phyloP scores from a whole-genome alignment of 2,113 vertebrate genomes.

The Nasalis larvatus region DNA sequence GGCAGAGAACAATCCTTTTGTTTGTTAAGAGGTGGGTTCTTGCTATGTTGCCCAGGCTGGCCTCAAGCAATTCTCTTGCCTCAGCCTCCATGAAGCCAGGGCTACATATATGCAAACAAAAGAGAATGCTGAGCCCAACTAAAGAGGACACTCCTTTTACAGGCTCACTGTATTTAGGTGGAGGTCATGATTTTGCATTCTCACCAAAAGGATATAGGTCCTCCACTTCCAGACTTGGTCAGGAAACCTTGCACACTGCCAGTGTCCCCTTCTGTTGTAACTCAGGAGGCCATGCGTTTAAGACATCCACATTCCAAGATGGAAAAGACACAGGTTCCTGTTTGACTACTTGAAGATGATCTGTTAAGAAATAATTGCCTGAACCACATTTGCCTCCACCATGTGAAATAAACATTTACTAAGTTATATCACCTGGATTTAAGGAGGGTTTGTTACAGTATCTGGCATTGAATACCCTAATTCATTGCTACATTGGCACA shows the following conservation, averaged over 20 bases:
- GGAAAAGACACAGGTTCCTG: background rate
- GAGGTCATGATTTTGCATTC: background rate
- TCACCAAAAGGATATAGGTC: background rate
- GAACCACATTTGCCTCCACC: background rate
- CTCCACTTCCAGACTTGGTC: background rate
- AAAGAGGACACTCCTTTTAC: background rate
- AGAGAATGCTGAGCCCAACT: too few species aligned
- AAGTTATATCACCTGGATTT: background rate
- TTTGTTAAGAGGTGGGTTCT: too few species aligned
- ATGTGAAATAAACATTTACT: background rate
- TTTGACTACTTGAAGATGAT: background rate
- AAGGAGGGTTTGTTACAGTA: background rate
- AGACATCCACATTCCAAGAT: background rate
- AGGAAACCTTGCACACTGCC: background rate
- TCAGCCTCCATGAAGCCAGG: too few species aligned
- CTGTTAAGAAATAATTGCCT: background rate
- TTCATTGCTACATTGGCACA: background rate
- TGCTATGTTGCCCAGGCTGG: too few species aligned
- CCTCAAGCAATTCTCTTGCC: too few species aligned
- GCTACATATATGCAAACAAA: too few species aligned
- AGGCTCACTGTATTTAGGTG: background rate
- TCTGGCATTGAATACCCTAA: background rate
- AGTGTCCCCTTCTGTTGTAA: background rate
- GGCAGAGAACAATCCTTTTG: background rate
- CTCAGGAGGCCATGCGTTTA: background rate